Percentiles rank a stretch among this genome's conserved stretches.
Conservation (phyloP, 2,113 vertebrate genomes). For the Pipa parva region DNA sequence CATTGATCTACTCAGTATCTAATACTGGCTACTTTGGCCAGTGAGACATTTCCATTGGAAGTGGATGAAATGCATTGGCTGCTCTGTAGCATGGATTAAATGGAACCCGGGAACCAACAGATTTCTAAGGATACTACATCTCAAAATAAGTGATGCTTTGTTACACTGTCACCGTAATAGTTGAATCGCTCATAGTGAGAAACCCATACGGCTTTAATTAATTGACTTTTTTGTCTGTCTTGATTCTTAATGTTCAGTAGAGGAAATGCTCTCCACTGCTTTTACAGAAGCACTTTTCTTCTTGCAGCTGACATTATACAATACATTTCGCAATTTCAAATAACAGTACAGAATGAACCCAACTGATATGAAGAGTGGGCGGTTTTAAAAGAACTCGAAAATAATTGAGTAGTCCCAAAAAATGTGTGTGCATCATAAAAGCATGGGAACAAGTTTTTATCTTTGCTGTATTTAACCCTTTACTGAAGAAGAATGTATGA, state of each 20-base stretch:
- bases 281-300: constrained; percentile 20
- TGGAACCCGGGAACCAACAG: too few relatives aligned
- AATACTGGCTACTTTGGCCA: too few relatives aligned
- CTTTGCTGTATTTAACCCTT: not conserved
- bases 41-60: too few relatives aligned
- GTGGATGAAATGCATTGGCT: too few relatives aligned
- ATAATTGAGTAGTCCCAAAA: constrained; percentile 11
- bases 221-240: constrained; percentile 19
- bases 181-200: not conserved
- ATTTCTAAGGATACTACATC: not conserved
- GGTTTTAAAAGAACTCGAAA: constrained; percentile 10
- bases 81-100: too few relatives aligned
- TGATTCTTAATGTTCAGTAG: constrained; percentile 12
- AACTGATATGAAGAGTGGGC: constrained; percentile 25
- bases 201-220: constrained; percentile 19
- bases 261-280: constrained; percentile 13
- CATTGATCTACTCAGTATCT: too few relatives aligned
- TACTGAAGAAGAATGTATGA: too few relatives aligned
- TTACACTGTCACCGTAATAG: not conserved
- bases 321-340: constrained; percentile 23
- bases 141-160: not conserved
- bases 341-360: constrained; percentile 17
- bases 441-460: not conserved
- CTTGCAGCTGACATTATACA: constrained; percentile 19
- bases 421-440: not conserved